Evolutionary conservation across 2,113 vertebrate species (phyloP).

Genomic region (Chinchilla lanigera): DNA sequence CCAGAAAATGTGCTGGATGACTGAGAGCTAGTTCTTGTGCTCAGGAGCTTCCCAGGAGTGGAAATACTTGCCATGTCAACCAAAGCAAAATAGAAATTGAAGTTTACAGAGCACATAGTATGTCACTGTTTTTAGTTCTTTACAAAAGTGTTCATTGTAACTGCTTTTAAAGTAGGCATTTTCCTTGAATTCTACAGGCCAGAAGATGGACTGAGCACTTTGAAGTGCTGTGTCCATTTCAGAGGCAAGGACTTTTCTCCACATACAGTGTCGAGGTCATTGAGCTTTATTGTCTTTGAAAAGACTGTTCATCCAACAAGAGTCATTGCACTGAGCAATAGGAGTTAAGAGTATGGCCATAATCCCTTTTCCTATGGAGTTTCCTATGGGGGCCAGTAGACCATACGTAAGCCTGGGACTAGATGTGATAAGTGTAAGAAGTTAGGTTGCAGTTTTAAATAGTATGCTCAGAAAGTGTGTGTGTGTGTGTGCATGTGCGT

Average conservation of each 20-base stretch:
- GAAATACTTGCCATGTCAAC: neutral
- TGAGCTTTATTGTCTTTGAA: neutral
- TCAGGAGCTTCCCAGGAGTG: neutral
- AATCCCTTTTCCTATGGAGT: neutral
- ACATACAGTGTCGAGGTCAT: neutral
- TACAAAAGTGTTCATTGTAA: neutral
- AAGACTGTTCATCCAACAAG: neutral
- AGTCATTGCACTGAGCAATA: neutral
- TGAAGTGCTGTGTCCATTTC: accelerated
- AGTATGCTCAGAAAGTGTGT: neutral
- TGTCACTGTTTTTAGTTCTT: neutral
- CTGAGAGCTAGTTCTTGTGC: neutral
- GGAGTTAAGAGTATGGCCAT: neutral
- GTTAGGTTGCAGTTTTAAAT: neutral
- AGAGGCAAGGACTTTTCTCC: neutral
- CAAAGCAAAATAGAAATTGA: neutral
- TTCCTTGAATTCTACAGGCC: neutral
- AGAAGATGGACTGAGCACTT: neutral
- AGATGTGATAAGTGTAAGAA: neutral
- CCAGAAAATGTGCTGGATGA: neutral
- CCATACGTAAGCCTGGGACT: neutral
- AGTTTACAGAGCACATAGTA: neutral
- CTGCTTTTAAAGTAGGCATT: neutral
- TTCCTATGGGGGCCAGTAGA: neutral
- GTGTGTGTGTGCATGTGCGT: neutral